These are phyloP conservation scores for Antheraea assamensis DNA, from an alignment of 2,888 invertebrate species.

Conservation along the genomic window DNA sequence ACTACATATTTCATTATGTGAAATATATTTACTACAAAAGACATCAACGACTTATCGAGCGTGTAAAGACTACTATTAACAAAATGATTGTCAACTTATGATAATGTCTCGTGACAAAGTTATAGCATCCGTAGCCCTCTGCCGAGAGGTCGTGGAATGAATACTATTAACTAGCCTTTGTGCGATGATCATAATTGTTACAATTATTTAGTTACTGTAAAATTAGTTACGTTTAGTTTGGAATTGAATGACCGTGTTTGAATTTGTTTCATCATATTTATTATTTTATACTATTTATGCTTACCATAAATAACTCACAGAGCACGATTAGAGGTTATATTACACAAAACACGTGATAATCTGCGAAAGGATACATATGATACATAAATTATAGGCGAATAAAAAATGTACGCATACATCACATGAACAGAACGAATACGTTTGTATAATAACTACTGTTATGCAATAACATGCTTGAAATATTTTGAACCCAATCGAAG, in stretches of 20 bases:
- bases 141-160: no score
- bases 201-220: no score
- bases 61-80: not conserved
- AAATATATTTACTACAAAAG: constrained; percentile 18
- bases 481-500: not conserved
- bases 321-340: not conserved
- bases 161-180: no score
- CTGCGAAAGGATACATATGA: not conserved
- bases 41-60: constrained; percentile 21
- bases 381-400: not conserved
- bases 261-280: no score
- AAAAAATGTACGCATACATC: not conserved
- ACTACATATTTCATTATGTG: not conserved
- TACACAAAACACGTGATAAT: no score
- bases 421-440: not conserved
- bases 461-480: not conserved
- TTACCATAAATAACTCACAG: not conserved
- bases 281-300: not conserved
- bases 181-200: no score
- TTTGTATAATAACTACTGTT: not conserved
- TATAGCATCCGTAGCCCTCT: not conserved
- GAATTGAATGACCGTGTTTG: no score
- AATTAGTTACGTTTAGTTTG: no score
- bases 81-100: not conserved
- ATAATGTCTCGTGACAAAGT: no score